A percentile compares a stretch with the other conserved stretches of the same genome.
Evolutionary conservation across 2,888 invertebrate genomes (phyloP).

Genomic region (Scelioninae gen. 2): DNA sequence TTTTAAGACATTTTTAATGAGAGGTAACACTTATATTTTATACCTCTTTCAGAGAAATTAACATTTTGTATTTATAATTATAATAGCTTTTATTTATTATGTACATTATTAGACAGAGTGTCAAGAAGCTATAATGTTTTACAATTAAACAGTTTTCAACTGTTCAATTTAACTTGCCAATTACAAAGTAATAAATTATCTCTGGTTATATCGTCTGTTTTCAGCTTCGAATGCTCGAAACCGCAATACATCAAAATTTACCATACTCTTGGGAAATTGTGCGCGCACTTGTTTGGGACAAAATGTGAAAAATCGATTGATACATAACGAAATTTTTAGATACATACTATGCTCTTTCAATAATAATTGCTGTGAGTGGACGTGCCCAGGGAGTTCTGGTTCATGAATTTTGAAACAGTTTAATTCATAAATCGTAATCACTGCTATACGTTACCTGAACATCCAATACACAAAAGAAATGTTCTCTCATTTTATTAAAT

Average conservation of each 20-base stretch:
- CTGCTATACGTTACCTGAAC: conserved; percentile 1
- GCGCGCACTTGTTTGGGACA: neutral
- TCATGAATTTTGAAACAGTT: conserved; percentile 13
- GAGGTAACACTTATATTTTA: no score
- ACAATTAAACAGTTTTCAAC: no score
- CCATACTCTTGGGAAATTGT: conserved; percentile 20
- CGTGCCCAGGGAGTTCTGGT: neutral
- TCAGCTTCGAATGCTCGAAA: neutral
- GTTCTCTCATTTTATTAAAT: no score
- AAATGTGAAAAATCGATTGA: conserved; percentile 11
- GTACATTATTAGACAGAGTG: no score
- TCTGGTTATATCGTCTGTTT: neutral
- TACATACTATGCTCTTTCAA: conserved; percentile 12
- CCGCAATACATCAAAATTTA: conserved; percentile 7
- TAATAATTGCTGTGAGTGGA: conserved; percentile 6
- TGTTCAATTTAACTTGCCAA: neutral
- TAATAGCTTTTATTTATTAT: no score
- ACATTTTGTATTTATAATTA: no score
- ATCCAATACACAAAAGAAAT: neutral
- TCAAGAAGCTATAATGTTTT: no score
- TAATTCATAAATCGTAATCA: conserved; percentile 18
- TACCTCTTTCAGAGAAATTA: no score
- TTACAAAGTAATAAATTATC: conserved; percentile 4
- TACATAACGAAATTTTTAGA: conserved; percentile 19
- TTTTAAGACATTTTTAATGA: no score